Evolutionary conservation across 2,113 vertebrate genomes (phyloP), one percentile per base, ranked within the genome.

Genomic region (Merops nubicus): DNA sequence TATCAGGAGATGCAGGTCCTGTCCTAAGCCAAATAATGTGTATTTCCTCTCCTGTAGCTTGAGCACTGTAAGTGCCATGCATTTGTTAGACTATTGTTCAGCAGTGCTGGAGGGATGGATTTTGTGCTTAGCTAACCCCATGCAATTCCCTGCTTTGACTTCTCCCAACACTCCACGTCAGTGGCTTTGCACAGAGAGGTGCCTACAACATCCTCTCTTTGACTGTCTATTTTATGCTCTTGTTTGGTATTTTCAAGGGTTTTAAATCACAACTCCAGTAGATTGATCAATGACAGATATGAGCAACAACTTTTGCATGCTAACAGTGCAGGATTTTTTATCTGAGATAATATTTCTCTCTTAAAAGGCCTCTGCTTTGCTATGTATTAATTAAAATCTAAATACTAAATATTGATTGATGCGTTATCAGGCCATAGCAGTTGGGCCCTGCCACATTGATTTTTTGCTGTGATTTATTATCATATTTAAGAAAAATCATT

Each of bases 331-430:
- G 86, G 96, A 97, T 98, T 98, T 99, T 99, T 99, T 98, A 99
- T 99, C 99, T 98, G 98, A 98, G 98, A 98, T 99, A 99, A 99
- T 99, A 99, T 99, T 99, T 99, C 99, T 99, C 98, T 97, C 98
- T 98, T 98, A 98, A 99, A 98, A 98, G 98, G 98, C 95, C 96
- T 96, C 96, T 97, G 98, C 98, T 97, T 87, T 97, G 97, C 98
- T 97, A 98, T 97, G 99, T 99, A 99, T 99, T 99, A 99, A 99
- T 99, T 99, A 99, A 99, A 99, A 99, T 99, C 99, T 99, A 99
- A 99, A 99, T 99, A 99, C 99, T 99, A 99, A 99, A 99, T 99
- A 99, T 99, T 99, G 99, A 99, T 99, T 99, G 99, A 99, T 99
- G 98, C 97, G 98, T 99, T 99, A 99, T 99, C 99, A 99, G 99